Conservation (phyloP, 2,113 vertebrate species). For the Plecotus auritus region DNA sequence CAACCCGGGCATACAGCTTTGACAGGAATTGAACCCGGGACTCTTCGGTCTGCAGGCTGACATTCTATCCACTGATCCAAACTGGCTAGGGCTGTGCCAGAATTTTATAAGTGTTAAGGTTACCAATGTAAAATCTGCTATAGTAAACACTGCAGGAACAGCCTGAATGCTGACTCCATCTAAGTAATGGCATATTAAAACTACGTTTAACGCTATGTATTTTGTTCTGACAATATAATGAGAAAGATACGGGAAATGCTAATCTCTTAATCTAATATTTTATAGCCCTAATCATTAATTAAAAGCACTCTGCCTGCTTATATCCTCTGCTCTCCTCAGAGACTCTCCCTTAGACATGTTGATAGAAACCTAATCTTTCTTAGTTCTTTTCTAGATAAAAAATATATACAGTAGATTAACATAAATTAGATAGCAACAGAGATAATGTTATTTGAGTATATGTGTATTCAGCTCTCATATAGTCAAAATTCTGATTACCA, state of each 20-base stretch:
- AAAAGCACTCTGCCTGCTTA: not conserved
- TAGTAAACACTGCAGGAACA: not conserved
- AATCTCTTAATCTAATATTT: slow-evolving; percentile 32
- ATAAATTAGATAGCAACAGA: not conserved
- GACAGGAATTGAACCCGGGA: no score
- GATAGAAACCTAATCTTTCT: not conserved
- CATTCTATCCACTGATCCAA: no score
- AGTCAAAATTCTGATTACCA: not conserved
- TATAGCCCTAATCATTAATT: slow-evolving; percentile 41
- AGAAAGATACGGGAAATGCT: not conserved
- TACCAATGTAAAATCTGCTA: not conserved
- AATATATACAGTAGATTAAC: not conserved
- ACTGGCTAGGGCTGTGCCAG: not conserved
- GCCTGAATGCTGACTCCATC: not conserved
- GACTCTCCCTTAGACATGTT: not conserved
- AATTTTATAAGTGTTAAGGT: not conserved
- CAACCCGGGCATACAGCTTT: no score
- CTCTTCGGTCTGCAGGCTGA: no score
- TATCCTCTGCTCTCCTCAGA: not conserved
- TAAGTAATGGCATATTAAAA: not conserved
- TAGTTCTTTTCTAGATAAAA: slow-evolving; percentile 1
- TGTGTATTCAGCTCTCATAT: not conserved
- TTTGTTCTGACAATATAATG: slow-evolving; percentile 34
- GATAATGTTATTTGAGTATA: not conserved
- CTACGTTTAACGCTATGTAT: not conserved